Evolutionary conservation across 1,140 invertebrate genomes (phyloP).

Genomic region (Atta texana): DNA sequence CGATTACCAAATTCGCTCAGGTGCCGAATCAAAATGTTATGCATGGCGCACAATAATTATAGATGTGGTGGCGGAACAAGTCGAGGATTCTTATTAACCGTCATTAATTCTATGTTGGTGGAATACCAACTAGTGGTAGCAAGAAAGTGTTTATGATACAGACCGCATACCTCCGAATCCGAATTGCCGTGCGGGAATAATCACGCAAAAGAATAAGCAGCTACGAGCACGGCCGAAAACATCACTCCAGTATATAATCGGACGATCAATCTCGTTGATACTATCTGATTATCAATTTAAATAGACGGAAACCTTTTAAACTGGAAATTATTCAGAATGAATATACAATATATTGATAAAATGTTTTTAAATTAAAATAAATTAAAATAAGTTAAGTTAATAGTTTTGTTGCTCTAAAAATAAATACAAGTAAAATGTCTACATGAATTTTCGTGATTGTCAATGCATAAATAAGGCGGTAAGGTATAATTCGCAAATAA

Average conservation of each 20-base stretch:
- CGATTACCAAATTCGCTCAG: conserved; percentile 44
- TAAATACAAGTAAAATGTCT: no score
- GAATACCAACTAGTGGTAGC: conserved; percentile 19
- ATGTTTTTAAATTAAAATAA: background rate
- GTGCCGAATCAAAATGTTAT: conserved; percentile 27
- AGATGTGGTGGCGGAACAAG: background rate
- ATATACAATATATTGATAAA: background rate
- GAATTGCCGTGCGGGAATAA: conserved; percentile 11
- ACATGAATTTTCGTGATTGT: no score
- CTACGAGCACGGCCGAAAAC: background rate
- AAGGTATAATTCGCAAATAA: no score
- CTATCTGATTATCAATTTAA: background rate
- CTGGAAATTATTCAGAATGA: background rate
- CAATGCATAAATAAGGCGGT: no score
- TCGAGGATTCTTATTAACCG: conserved; percentile 53
- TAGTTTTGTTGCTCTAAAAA: no score
- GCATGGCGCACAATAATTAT: conserved; percentile 43
- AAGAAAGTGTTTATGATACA: conserved; percentile 58
- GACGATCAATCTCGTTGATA: background rate
- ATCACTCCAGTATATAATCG: background rate
- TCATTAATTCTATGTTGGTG: conserved; percentile 53
- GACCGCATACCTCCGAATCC: conserved; percentile 10
- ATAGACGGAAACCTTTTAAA: background rate
- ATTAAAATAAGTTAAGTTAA: no score
- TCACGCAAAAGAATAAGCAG: conserved; percentile 4